These are phyloP conservation scores for Aviceda subcristata DNA, from an alignment of 2,113 vertebrate genomes.

Conservation along the genomic window DNA sequence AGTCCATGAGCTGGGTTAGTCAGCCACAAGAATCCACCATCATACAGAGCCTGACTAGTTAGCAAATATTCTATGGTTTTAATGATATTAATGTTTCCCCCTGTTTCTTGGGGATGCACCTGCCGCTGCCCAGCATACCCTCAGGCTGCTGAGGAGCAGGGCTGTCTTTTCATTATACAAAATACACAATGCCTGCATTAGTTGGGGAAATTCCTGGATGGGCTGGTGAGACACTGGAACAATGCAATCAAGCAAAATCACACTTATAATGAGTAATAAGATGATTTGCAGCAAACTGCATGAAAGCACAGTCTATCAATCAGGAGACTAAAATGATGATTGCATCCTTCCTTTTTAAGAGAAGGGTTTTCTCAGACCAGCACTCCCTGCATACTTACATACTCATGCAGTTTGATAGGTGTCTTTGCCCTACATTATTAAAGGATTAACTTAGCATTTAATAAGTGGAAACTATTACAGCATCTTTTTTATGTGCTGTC, in stretches of 20 bases:
- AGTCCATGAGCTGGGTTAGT: neutral
- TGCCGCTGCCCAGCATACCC: neutral
- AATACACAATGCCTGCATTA: neutral
- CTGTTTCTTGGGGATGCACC: neutral
- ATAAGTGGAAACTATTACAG: neutral
- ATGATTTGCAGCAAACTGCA: neutral
- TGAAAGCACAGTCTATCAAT: neutral
- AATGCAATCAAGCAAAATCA: neutral
- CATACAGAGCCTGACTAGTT: accelerated
- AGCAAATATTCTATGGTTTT: neutral
- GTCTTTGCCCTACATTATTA: neutral
- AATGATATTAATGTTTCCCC: neutral
- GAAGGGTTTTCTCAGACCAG: neutral
- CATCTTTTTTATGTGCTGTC: neutral
- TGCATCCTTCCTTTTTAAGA: neutral
- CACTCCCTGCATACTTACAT: neutral
- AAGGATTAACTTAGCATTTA: neutral
- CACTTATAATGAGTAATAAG: neutral
- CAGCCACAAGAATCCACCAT: neutral
- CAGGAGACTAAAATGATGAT: neutral
- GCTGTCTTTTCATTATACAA: neutral
- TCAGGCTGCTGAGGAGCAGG: neutral
- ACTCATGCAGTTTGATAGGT: neutral
- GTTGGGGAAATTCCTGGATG: neutral
- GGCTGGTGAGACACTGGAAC: neutral